Base-by-base conservation (phyloP, 2,888 invertebrate genomes). In the Eupithecia exiguata region DNA sequence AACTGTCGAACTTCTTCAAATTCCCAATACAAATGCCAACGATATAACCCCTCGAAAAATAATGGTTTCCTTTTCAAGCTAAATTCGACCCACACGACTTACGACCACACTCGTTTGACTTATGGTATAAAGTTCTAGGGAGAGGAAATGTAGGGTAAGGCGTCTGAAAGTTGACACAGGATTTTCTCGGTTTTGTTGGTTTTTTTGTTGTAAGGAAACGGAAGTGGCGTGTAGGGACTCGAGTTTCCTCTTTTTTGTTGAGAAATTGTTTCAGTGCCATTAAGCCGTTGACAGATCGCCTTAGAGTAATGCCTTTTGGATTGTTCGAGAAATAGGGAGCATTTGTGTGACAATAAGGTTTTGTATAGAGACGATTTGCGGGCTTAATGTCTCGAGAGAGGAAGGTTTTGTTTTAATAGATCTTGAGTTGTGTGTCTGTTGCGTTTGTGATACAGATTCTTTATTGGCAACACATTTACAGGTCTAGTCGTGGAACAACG, bases 1-100 rank as follows among this genome's bases (percentile, higher is more conserved):
- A 93, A 94, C 94, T 94, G 94, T 94, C 94, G 94, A 94, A 94
- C 91, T 94, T 93, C 93, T 93, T 94, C 94, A 93, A 94, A 94
- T 92, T 89, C 92, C 85, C 92, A 85, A 93, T 93, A 94, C 94
- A 94, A 94, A 94, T 92, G 93, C 91, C 89, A 89, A 87, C 84
- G 84, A 87, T 89, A 89, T 91, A 91, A 91, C 92, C 92, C 92
- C 91, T 91, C 92, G 90, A 84, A 92, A 80, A 94, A 94, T 94
- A 94, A 94, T 94, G 93, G 93, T 92, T 94, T 93, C 94, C 94
- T 93, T 88, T 90, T 53, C 40, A 36, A 5, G 71, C 30, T 18
- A 18, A 36, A 5, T 72, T 61, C 53, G n/a, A n/a, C 25, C 40
- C 9, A 7, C 4, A 4, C n/a, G 1, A 88, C n/a, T 78, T n/a